Conservation (phyloP, 2,113 vertebrate genomes). For the Macquaria ambigua region DNA sequence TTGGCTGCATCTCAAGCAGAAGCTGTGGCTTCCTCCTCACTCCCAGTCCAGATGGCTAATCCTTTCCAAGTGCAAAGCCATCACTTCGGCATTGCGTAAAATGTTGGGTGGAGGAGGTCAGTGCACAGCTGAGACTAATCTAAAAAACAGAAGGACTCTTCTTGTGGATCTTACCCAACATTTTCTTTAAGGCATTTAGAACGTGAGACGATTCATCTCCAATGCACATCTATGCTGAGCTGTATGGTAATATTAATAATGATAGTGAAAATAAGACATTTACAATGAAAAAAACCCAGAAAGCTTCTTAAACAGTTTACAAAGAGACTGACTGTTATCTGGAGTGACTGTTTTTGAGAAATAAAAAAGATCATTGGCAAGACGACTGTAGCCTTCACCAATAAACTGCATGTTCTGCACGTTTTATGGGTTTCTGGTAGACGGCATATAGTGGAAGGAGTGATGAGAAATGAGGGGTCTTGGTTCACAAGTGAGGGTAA, state of each 20-base stretch:
- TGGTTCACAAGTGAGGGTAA: not conserved
- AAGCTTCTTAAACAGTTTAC: not conserved
- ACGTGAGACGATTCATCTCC: not conserved
- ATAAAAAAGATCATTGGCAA: too few relatives aligned
- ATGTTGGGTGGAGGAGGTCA: slow-evolving; percentile 38
- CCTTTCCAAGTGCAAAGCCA: slow-evolving; percentile 57
- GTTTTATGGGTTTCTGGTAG: too few relatives aligned
- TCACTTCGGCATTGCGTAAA: slow-evolving; percentile 7
- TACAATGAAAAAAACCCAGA: not conserved
- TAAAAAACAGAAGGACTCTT: slow-evolving; percentile 22
- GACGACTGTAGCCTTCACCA: too few relatives aligned
- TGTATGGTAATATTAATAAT: not conserved
- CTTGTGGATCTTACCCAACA: not conserved
- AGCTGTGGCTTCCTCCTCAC: not conserved
- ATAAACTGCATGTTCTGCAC: too few relatives aligned
- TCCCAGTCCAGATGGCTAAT: slow-evolving; percentile 71
- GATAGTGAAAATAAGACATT: not conserved
- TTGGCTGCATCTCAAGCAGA: slow-evolving; percentile 57
- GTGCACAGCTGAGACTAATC: slow-evolving; percentile 29
- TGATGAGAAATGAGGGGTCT: too few relatives aligned
- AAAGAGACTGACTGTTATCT: not conserved
- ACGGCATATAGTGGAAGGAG: too few relatives aligned
- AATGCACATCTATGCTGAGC: not conserved
- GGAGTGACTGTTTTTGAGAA: too few relatives aligned
- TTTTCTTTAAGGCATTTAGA: slow-evolving; percentile 3